phyloP scores from a whole-genome alignment of 2,888 invertebrate genomes.

The Leptopilina syphax region DNA sequence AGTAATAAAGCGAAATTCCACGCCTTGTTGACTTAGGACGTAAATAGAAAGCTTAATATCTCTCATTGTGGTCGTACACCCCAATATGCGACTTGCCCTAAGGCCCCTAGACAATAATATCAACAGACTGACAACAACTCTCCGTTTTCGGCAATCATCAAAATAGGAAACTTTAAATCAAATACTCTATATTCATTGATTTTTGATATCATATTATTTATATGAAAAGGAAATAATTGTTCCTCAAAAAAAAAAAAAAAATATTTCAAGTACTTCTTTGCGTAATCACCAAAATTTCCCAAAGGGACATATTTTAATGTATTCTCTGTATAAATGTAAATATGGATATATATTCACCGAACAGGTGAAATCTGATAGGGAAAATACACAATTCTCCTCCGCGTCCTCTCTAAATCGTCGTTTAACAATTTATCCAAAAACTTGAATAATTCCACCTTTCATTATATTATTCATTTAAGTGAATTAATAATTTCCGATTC shows the following conservation, averaged over 20 bases:
- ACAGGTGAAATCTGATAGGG: constrained; percentile 1
- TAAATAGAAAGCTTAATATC: constrained; percentile 73
- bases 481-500: no score
- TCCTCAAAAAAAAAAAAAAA: neutral
- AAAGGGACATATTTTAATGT: no score
- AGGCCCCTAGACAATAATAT: constrained; percentile 40
- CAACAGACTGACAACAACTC: constrained; percentile 25
- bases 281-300: neutral
- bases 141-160: constrained; percentile 33
- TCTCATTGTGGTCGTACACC: constrained; percentile 67
- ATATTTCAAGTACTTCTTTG: neutral
- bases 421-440: no score
- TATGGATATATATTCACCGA: neutral
- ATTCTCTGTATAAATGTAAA: neutral
- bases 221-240: no score
- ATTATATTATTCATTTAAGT: no score
- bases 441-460: no score
- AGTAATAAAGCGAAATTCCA: constrained; percentile 71
- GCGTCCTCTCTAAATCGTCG: no score
- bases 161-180: neutral
- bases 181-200: neutral
- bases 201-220: neutral
- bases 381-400: neutral
- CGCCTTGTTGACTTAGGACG: constrained; percentile 71
- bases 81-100: constrained; percentile 49